Evolutionary conservation across 2,797 vertebrate genomes (phyloP), one percentile per base, ranked within the genome.

Genomic region (Sebastes hubbsi): DNA sequence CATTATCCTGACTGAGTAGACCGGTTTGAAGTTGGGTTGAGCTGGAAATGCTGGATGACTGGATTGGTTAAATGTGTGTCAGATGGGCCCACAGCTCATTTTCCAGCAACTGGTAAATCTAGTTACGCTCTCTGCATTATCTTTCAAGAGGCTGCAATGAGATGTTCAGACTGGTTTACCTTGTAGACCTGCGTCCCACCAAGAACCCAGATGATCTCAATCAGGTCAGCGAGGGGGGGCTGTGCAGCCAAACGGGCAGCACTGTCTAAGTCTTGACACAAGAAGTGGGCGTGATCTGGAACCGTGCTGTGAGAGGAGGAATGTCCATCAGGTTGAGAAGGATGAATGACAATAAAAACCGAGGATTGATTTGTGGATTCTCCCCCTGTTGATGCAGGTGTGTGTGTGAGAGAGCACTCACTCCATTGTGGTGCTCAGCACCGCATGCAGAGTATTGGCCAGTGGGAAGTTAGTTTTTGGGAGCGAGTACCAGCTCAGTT

Each of bases 131-230:
- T 20, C 29, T 4, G n/a, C 38, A 8, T 22, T 56, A 22, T 58
- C 6, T 42, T 36, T 36, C 8, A 11, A 10, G 16, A 20, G 13
- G 32, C 6, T 61, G 29, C 32, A 38, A 16, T 20, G 10, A 67
- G 6, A 16, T 16, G 9, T 2, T 62, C 22, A 0, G 3, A 32
- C 27, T 11, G 6, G 29, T 72, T 88, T 77, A 96, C 96, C 94
- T 92, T 79, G 77, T 96, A 97, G 29, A 95, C 92, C 52, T 80
- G 91, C 2, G 72, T 77, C 25, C 96, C 96, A 27, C 96, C 96
- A 55, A 93, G 64, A n/a, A 96, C 27, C 96, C 96, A 97, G 72
- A 97, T 92, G 73, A 93, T 96, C 87, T 97, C 96, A 55, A 97
- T 80, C n/a, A 91, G 66, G 22, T 94, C 92, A 61, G 82, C 74